Evolutionary conservation across 2,888 invertebrate species (phyloP).

Genomic region (Petrolisthes cinctipes): DNA sequence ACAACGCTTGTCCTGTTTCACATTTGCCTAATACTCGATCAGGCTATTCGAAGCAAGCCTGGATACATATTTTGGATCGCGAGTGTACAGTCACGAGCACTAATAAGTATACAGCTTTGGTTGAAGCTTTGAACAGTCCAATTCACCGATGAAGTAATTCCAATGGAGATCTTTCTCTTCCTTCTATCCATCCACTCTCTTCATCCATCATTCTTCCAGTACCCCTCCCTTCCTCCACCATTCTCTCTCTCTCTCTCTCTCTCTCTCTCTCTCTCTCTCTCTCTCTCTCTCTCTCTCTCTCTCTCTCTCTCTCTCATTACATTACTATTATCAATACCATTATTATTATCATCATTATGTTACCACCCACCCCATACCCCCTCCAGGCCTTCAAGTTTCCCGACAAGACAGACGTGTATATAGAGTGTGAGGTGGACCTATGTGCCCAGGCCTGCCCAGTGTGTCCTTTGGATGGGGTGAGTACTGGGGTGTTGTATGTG

Average conservation of each 20-base stretch:
- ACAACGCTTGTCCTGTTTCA: too few relatives aligned
- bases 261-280: not conserved
- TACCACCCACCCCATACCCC: not conserved
- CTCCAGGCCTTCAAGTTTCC: constrained; percentile 77
- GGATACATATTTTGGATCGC: too few relatives aligned
- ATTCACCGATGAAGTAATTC: not conserved
- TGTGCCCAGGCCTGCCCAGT: constrained; percentile 84
- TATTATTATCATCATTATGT: not conserved
- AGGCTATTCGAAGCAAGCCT: too few relatives aligned
- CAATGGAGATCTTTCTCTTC: not conserved
- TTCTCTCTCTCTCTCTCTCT: constrained; percentile 1
- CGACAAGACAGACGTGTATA: constrained; percentile 84
- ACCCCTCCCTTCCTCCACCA: not conserved
- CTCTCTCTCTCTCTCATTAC: constrained; percentile 18
- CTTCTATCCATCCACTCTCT: not conserved
- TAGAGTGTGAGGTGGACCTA: constrained; percentile 85
- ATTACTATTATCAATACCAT: not conserved
- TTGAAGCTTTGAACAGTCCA: not conserved
- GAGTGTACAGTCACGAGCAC: not conserved
- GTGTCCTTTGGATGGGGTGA: constrained; percentile 70
- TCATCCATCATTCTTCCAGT: not conserved
- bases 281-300: constrained; percentile 18
- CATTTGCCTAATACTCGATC: too few relatives aligned
- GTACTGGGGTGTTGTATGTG: not conserved
- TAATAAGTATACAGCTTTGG: not conserved